Conservation (phyloP, 2,888 invertebrate genomes). For the Heliconius cydno region DNA sequence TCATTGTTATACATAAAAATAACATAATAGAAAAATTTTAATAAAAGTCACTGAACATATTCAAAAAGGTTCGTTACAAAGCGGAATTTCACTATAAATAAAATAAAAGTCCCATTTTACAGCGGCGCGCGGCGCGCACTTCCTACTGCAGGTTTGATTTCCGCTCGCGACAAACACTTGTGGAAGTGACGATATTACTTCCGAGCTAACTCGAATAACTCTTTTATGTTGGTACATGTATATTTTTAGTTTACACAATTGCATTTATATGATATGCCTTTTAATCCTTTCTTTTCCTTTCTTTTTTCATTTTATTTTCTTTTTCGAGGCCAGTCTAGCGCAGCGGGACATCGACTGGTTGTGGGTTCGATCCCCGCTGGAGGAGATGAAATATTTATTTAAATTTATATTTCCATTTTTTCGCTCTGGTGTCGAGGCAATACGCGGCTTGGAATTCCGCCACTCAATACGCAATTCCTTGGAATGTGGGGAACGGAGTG, state of each 20-base stretch:
- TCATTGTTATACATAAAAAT: background rate
- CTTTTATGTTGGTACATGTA: background rate
- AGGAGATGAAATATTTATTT: no score
- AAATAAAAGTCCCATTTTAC: constrained; percentile 12
- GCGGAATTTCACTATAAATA: constrained; percentile 8
- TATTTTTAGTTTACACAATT: background rate
- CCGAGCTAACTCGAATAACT: constrained; percentile 10
- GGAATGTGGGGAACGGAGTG: no score
- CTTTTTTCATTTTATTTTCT: no score
- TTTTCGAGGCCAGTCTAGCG: no score
- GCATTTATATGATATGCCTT: background rate
- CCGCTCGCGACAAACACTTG: constrained; percentile 26
- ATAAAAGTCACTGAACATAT: background rate
- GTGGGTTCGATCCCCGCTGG: no score
- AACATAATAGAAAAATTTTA: background rate
- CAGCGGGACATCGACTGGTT: no score
- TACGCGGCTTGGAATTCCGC: no score
- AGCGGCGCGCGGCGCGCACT: background rate
- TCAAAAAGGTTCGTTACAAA: background rate
- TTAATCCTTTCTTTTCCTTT: no score
- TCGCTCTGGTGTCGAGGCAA: no score
- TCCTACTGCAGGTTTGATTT: constrained; percentile 25
- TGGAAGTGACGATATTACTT: constrained; percentile 28
- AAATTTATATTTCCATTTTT: no score
- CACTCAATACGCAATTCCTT: no score